Base-by-base conservation (phyloP, 2,888 invertebrate genomes). In the Ceraclea dissimilis region DNA sequence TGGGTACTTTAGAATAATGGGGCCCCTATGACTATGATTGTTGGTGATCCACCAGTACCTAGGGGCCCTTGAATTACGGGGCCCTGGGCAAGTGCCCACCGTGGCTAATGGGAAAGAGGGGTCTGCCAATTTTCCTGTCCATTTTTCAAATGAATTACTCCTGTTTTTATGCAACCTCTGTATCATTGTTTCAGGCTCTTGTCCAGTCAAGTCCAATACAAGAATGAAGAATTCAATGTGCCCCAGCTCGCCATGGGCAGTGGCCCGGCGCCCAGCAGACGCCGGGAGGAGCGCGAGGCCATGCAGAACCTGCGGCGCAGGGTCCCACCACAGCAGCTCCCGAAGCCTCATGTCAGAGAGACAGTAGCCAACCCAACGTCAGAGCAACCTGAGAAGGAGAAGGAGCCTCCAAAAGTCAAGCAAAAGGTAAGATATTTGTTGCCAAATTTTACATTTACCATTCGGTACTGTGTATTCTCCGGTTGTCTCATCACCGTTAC, bases 231-330 rank as follows among this genome's bases (percentile, higher is more conserved):
- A 70, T 73, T 63, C 68, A 70, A 31, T 65, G 69, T 52, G 64
- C 71, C 60, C 70, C 71, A 49, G 34, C 58, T 56, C 2, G 57
- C 52, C 6, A 66, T 68, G 26, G 66, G 70, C 44, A 67, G 70
- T 56, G 74, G 76, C 65, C 81, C 82, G 65, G 83, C 84, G 63
- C 86, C 86, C 46, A 80, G 83, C 60, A 75, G 81, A 60, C 74
- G 73, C 60, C 76, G 85, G 34, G 87, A 88, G 69, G 88, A 88
- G 71, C 81, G 84, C 59, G 76, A 76, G 50, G 84, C 85, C 39
- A 74, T 88, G 66, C 84, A 84, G 65, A 87, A 87, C 70, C 75
- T 88, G 56, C 75, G 84, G 63, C 82, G 82, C 69, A 81, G 85
- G 65, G 83, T 87, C 49, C 78, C 75, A 61, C 85, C 71, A 68